phyloP scores from a whole-genome alignment of 2,888 invertebrate species.

The Galeruca laticollis region DNA sequence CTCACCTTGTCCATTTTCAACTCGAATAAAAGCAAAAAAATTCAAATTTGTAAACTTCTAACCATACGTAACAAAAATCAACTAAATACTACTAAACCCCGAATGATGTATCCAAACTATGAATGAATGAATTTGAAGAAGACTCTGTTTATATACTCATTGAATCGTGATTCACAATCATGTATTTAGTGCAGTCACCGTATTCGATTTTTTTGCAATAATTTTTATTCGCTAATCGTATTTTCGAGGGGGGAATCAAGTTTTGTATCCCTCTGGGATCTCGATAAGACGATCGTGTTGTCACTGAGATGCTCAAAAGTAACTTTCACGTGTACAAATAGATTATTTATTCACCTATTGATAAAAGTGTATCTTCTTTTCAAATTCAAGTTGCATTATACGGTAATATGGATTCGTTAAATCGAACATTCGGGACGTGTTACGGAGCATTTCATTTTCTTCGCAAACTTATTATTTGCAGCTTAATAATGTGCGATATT shows the following conservation, averaged over 20 bases:
- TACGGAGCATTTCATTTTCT: conserved; percentile 7
- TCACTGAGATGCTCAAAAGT: conserved; percentile 54
- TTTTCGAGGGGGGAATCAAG: conserved; percentile 56
- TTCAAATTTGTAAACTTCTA: conserved; percentile 28
- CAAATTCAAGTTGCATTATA: conserved; percentile 58
- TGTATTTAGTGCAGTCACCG: conserved; percentile 63
- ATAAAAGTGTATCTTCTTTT: conserved; percentile 62
- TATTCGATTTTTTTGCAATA: conserved; percentile 60
- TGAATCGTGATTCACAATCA: conserved; percentile 65
- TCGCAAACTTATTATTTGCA: too few relatives aligned
- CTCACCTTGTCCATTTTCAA: conserved; percentile 51
- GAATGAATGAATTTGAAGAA: conserved; percentile 62
- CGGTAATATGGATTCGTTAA: conserved; percentile 27
- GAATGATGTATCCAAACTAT: conserved; percentile 51
- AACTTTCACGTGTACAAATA: conserved; percentile 60
- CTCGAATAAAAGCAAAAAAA: conserved; percentile 19
- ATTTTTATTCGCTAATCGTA: conserved; percentile 59
- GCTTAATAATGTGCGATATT: too few relatives aligned
- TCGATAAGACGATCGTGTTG: conserved; percentile 39
- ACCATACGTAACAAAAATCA: conserved; percentile 34
- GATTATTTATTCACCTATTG: conserved; percentile 61
- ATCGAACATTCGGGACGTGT: conserved; percentile 24
- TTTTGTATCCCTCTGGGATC: conserved; percentile 46
- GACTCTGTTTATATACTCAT: conserved; percentile 63
- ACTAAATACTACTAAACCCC: conserved; percentile 33